Percentiles rank a stretch among this genome's conserved stretches.
These are phyloP conservation scores for Pseudomugil gertrudae DNA, from an alignment of 2,797 vertebrate species.

Conservation along the genomic window DNA sequence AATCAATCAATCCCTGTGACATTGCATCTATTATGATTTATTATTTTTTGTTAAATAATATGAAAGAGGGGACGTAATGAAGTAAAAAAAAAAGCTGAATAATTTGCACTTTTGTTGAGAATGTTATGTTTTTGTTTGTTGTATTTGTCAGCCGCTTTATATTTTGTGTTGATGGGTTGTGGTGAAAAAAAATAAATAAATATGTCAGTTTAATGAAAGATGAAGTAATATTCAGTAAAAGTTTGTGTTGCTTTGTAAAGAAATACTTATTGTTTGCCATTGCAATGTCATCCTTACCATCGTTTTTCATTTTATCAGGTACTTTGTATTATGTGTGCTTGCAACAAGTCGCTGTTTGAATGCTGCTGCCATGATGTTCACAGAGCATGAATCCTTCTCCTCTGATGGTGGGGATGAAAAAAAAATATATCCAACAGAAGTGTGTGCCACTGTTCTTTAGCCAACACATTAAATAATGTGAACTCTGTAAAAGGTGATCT, in stretches of 20 bases:
- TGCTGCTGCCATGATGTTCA: slow-evolving; percentile 40
- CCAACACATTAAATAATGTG: slow-evolving; percentile 50
- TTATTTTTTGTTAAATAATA: slow-evolving; percentile 35
- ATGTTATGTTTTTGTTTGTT: slow-evolving; percentile 40
- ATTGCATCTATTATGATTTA: slow-evolving; percentile 54
- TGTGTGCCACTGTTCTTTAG: slow-evolving; percentile 45
- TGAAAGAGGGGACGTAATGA: slow-evolving; percentile 35
- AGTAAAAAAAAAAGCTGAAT: slow-evolving; percentile 27
- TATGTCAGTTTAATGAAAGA: slow-evolving; percentile 15
- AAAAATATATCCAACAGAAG: slow-evolving; percentile 24
- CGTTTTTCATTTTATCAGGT: slow-evolving; percentile 44
- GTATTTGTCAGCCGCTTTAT: slow-evolving; percentile 51
- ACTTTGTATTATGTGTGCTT: slow-evolving; percentile 44
- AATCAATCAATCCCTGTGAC: slow-evolving; percentile 73
- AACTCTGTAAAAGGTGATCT: slow-evolving; percentile 47
- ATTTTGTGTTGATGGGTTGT: slow-evolving; percentile 28
- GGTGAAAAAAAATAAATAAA: slow-evolving; percentile 4
- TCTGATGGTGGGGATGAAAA: slow-evolving; percentile 15
- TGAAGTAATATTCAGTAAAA: slow-evolving; percentile 10
- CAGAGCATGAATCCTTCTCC: slow-evolving; percentile 50
- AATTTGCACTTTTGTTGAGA: slow-evolving; percentile 72
- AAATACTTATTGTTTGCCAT: neutral
- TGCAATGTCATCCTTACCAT: slow-evolving; percentile 16
- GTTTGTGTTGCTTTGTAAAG: slow-evolving; percentile 30
- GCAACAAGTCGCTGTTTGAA: slow-evolving; percentile 47